Conservation (phyloP, 2,797 vertebrate genomes). For the Crax fasciolata region DNA sequence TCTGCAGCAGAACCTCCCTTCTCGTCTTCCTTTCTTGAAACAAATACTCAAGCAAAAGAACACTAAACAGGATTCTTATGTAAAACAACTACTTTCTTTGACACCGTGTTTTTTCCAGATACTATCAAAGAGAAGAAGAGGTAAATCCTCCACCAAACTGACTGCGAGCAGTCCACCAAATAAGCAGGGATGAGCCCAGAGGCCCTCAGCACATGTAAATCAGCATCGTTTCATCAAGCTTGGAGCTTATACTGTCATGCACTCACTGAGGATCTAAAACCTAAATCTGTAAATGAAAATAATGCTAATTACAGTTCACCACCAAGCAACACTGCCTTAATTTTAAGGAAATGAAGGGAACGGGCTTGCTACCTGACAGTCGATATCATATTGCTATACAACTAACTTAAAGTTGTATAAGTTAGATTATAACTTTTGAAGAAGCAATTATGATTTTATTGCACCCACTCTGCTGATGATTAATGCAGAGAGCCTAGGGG, state of each 20-base stretch:
- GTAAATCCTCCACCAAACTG: constrained; percentile 27
- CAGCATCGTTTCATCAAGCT: constrained; percentile 55
- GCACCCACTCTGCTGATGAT: constrained; percentile 87
- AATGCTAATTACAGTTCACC: constrained; percentile 74
- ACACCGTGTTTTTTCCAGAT: neutral
- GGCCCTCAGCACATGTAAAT: constrained; percentile 60
- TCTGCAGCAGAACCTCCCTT: neutral
- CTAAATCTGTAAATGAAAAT: constrained; percentile 69
- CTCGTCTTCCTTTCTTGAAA: neutral
- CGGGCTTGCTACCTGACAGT: constrained; percentile 23
- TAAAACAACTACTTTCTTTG: neutral
- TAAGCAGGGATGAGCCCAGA: constrained; percentile 43
- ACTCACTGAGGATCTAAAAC: constrained; percentile 48
- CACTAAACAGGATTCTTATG: neutral
- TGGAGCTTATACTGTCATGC: constrained; percentile 28
- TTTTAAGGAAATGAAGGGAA: constrained; percentile 73
- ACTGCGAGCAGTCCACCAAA: constrained; percentile 37
- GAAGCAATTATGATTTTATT: constrained; percentile 90
- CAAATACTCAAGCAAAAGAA: neutral
- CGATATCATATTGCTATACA: constrained; percentile 73
- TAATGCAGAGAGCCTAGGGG: constrained; percentile 85
- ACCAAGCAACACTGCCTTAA: constrained; percentile 33
- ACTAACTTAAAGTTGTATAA: constrained; percentile 79
- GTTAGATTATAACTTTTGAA: constrained; percentile 87
- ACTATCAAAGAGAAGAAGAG: constrained; percentile 16